These are phyloP conservation scores for Apeltes quadracus DNA, from an alignment of 2,113 vertebrate genomes.

Conservation along the genomic window DNA sequence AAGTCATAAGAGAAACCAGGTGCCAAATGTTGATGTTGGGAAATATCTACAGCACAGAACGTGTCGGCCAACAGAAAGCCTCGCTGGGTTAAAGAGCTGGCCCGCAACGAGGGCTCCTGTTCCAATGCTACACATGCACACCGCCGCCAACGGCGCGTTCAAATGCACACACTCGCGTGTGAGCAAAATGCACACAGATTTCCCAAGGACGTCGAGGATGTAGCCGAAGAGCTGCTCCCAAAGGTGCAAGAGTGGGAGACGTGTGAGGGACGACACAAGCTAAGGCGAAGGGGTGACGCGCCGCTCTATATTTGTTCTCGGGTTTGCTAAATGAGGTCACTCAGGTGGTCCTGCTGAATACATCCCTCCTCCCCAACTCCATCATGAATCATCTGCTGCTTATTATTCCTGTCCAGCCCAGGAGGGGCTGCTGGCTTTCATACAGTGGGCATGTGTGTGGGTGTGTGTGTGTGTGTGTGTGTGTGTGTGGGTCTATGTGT, in stretches of 20 bases:
- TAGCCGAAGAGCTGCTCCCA: conserved; percentile 43
- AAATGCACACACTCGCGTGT: conserved; percentile 17
- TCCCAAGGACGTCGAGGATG: conserved; percentile 51
- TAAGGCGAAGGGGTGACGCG: conserved; percentile 35
- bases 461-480: not conserved
- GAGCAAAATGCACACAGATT: conserved; percentile 36
- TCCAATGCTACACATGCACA: conserved; percentile 36
- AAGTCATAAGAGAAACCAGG: conserved; percentile 81
- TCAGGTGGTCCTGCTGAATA: conserved; percentile 79
- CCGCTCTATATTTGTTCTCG: conserved; percentile 79
- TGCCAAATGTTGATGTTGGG: conserved; percentile 81
- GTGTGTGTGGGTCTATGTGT: not conserved
- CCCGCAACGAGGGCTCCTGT: conserved; percentile 48
- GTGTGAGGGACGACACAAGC: conserved; percentile 54
- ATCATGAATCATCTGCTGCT: conserved; percentile 80
- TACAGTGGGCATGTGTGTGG: conserved; percentile 15
- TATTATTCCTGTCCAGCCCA: conserved; percentile 77
- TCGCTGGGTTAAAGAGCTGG: conserved; percentile 48
- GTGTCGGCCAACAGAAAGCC: conserved; percentile 58
- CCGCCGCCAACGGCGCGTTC: conserved; percentile 38
- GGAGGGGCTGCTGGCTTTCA: conserved; percentile 54
- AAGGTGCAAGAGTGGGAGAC: conserved; percentile 52
- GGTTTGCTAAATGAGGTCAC: conserved; percentile 82
- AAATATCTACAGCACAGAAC: conserved; percentile 73
- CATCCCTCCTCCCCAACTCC: conserved; percentile 69